Percentiles rank a stretch among this genome's conserved stretches.
These are phyloP conservation scores for Circaetus gallicus DNA, from an alignment of 2,113 vertebrate species.

Conservation along the genomic window DNA sequence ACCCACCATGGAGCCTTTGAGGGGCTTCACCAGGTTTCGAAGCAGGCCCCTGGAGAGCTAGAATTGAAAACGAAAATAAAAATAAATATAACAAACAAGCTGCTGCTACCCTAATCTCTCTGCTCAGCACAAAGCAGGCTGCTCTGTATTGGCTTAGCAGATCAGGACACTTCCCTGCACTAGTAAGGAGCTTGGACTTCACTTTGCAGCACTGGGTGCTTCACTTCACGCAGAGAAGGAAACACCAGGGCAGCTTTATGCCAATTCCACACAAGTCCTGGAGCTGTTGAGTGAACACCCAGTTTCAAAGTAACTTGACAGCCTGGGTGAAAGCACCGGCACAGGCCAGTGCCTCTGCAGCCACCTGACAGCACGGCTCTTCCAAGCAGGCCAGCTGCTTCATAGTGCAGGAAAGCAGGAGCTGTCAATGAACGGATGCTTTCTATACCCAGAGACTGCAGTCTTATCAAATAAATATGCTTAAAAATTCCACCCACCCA, in stretches of 20 bases:
- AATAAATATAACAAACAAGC: background rate
- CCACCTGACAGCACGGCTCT: background rate
- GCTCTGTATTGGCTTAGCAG: background rate
- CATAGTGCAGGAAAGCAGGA: background rate
- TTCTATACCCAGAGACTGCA: background rate
- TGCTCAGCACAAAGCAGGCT: background rate
- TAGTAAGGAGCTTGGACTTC: background rate
- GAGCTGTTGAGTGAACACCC: background rate
- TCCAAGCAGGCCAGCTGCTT: background rate
- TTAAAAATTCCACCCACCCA: background rate
- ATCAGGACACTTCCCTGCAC: background rate
- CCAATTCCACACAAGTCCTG: background rate
- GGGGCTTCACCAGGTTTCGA: background rate
- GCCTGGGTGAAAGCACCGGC: background rate
- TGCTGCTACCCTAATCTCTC: background rate
- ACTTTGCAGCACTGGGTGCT: background rate
- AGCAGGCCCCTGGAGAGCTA: background rate
- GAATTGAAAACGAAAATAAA: background rate
- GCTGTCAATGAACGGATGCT: fast-evolving
- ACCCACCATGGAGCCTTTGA: background rate
- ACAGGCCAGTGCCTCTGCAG: background rate
- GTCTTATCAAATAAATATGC: background rate
- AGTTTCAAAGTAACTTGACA: background rate
- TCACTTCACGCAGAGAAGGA: background rate
- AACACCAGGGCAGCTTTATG: background rate